These are phyloP conservation scores for Parelbella ahira DNA, from an alignment of 2,888 invertebrate species.

Conservation along the genomic window DNA sequence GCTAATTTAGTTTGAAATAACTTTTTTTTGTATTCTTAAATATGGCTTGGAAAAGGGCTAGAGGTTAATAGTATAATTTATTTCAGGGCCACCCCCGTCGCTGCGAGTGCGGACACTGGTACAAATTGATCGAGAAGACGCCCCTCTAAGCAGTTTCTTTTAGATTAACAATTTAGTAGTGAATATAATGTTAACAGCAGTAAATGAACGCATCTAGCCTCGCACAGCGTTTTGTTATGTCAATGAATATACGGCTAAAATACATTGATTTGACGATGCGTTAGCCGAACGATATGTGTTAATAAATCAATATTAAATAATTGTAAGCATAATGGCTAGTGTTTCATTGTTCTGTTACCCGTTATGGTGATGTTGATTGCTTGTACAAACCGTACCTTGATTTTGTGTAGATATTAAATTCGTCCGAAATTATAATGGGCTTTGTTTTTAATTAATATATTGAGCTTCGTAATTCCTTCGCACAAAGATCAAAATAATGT, in stretches of 20 bases:
- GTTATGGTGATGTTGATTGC: constrained; percentile 30
- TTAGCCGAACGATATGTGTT: constrained; percentile 28
- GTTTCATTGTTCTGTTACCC: constrained; percentile 52
- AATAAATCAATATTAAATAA: constrained; percentile 58
- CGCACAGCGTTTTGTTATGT: constrained; percentile 43
- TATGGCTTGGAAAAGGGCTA: no score
- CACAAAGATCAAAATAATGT: no score
- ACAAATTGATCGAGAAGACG: constrained; percentile 91
- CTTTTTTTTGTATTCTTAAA: no score
- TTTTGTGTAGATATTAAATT: constrained; percentile 40
- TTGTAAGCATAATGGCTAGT: constrained; percentile 62
- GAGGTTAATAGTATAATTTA: not conserved
- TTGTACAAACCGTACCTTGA: constrained; percentile 33
- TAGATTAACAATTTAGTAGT: constrained; percentile 61
- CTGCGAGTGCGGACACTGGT: constrained; percentile 98
- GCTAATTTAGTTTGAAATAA: no score
- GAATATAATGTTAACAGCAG: constrained; percentile 48
- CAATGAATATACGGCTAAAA: constrained; percentile 38
- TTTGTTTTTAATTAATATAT: no score
- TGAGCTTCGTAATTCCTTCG: no score
- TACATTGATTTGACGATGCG: constrained; percentile 32
- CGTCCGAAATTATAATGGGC: no score
- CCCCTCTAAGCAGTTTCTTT: constrained; percentile 81
- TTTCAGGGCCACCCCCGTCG: constrained; percentile 90
- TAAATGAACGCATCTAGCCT: constrained; percentile 48